Evolutionary conservation across 2,888 invertebrate species (phyloP), one percentile per base, ranked within the genome.

Genomic region (Cylindroiulus punctatus): DNA sequence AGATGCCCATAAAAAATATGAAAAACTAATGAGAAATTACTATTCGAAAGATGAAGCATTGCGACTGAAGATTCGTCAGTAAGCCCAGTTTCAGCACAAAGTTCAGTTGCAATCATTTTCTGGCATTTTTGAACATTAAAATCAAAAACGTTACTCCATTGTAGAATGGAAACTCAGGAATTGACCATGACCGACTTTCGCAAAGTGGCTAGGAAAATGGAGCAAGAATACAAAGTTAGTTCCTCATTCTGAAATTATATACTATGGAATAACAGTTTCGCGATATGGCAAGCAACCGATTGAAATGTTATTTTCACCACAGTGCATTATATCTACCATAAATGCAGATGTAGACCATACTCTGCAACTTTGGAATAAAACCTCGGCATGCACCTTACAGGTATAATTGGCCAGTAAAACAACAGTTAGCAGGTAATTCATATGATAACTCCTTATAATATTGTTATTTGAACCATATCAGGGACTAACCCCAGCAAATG

Each of bases 191-290:
- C 30, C 42, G 84, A 84, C 2, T 84, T 84, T 32, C 84, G 84
- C 32, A 84, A 30, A 84, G 36, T 84, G 8, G 22, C 14, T 84
- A 14, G 19, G 10, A 84, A 84, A 42, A 84, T 84, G 84, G 84
- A 84, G 40, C 32, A 32, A 22, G 84, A 84, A 26, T 84, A 84
- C 36, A 84, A 84, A 42, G 84, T 84, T 12, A 84, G 84, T 22
- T 40, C 36, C 3, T 36, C 36, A 36, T 36, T 36, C 36, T 36
- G 36, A 36, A 36, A 36, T 36, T 36, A 36, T 36, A 7, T 7
- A 2, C 36, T 36, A 4, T 36, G 7, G 36, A 36, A 36, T 4
- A 36, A 36, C 36, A 36, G 36, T 36, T 36, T 36, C 7, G 36
- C 7, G 36, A 36, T 36, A 36, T 36, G 36, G 7, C 36, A 36